Percentiles rank a stretch among this genome's conserved stretches.
Evolutionary conservation across 2,113 vertebrate species (phyloP).

Genomic region (Mixornis gularis): DNA sequence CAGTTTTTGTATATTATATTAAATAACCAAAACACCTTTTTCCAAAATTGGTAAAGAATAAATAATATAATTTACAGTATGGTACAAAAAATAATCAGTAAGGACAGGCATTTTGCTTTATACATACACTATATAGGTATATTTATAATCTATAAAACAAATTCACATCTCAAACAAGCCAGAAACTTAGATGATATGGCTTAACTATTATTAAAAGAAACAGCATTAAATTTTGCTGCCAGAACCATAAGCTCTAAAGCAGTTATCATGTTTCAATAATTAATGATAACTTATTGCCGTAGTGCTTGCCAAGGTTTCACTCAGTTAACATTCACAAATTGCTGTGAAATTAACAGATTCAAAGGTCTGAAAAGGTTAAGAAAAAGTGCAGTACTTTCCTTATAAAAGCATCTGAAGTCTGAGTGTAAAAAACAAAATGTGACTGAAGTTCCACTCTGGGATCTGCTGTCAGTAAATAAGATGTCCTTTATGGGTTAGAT

Average conservation of each 20-base stretch:
- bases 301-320: slow-evolving; percentile 60
- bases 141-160: slow-evolving; percentile 81
- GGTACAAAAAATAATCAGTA: slow-evolving; percentile 83
- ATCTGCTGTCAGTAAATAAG: neutral
- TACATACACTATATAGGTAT: slow-evolving; percentile 79
- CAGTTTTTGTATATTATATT: slow-evolving; percentile 81
- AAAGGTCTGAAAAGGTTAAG: slow-evolving; percentile 43
- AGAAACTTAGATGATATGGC: slow-evolving; percentile 79
- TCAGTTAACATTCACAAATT: slow-evolving; percentile 39
- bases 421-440: slow-evolving; percentile 24
- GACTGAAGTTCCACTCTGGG: neutral
- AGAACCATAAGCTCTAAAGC: slow-evolving; percentile 57
- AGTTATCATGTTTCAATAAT: slow-evolving; percentile 35
- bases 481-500: neutral
- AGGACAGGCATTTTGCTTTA: slow-evolving; percentile 78
- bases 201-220: slow-evolving; percentile 76
- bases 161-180: slow-evolving; percentile 80
- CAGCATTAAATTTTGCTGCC: slow-evolving; percentile 63
- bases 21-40: slow-evolving; percentile 84
- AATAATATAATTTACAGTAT: slow-evolving; percentile 89
- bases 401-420: slow-evolving; percentile 39
- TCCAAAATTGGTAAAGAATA: slow-evolving; percentile 80
- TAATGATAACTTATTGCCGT: slow-evolving; percentile 52
- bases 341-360: slow-evolving; percentile 27
- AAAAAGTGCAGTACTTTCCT: slow-evolving; percentile 67